Evolutionary conservation across 2,113 vertebrate genomes (phyloP).

Genomic region (Emberiza fucata): DNA sequence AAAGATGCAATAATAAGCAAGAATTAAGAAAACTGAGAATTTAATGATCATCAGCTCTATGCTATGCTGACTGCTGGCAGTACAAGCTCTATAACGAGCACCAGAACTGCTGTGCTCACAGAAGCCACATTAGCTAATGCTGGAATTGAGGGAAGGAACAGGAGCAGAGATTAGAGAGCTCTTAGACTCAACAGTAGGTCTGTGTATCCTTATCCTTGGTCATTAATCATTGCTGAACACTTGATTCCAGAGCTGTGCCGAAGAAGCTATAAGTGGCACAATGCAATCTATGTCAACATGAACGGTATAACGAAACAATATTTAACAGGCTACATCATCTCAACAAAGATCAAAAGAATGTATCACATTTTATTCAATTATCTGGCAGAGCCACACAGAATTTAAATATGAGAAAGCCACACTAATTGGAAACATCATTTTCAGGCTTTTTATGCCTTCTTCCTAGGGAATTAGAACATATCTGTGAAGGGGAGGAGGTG

Average conservation of each 20-base stretch:
- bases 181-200: neutral
- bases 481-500: conserved; percentile 17
- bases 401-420: conserved; percentile 20
- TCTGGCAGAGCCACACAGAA: neutral
- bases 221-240: conserved; percentile 33
- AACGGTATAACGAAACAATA: neutral
- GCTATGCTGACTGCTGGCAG: neutral
- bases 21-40: conserved; percentile 1
- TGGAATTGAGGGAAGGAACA: neutral
- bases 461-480: conserved; percentile 17
- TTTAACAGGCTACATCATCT: conserved; percentile 8
- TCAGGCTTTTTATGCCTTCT: conserved; percentile 3
- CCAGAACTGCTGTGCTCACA: neutral
- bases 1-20: neutral
- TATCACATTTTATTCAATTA: conserved; percentile 25
- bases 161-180: conserved; percentile 4
- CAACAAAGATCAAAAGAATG: conserved; percentile 27
- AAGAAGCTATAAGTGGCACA: neutral
- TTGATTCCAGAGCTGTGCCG: conserved; percentile 3
- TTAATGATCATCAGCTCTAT: neutral
- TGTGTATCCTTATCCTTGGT: neutral
- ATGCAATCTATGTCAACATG: neutral
- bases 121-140: neutral
- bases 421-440: conserved; percentile 37
- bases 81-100: neutral